Conservation (phyloP, 2,113 vertebrate genomes). For the Bubo scandiacus region DNA sequence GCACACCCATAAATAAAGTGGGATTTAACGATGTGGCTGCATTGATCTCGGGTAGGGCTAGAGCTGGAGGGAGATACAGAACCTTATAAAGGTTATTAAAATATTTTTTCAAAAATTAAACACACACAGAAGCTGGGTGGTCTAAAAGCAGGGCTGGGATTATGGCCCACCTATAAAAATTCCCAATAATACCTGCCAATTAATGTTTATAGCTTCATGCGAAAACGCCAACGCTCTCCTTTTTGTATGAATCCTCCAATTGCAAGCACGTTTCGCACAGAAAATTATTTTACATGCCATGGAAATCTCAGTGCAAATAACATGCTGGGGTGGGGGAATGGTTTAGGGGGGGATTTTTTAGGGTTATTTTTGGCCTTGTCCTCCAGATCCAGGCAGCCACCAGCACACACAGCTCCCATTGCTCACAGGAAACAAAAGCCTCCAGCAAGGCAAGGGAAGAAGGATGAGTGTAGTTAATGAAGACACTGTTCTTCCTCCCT, state of each 20-base stretch:
- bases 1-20: not conserved
- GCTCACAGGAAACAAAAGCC: not conserved
- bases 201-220: not conserved
- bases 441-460: not conserved
- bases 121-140: constrained; percentile 44
- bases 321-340: not conserved
- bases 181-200: not conserved
- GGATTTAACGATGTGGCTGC: not conserved
- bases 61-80: constrained; percentile 25
- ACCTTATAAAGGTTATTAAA: constrained; percentile 3
- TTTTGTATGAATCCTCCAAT: not conserved
- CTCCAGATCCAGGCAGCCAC: not conserved
- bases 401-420: not conserved
- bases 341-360: not conserved
- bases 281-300: accelerated
- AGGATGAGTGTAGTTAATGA: not conserved
- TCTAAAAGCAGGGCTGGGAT: constrained; percentile 16
- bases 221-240: not conserved
- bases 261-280: accelerated
- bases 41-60: not conserved
- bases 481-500: not conserved
- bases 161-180: not conserved
- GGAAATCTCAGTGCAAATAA: not conserved
- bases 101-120: not conserved
- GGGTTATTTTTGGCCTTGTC: not conserved